A percentile compares a stretch with the other conserved stretches of the same genome.
These are phyloP conservation scores for Plemyria rubiginata DNA, from an alignment of 2,888 invertebrate genomes.

Conservation along the genomic window DNA sequence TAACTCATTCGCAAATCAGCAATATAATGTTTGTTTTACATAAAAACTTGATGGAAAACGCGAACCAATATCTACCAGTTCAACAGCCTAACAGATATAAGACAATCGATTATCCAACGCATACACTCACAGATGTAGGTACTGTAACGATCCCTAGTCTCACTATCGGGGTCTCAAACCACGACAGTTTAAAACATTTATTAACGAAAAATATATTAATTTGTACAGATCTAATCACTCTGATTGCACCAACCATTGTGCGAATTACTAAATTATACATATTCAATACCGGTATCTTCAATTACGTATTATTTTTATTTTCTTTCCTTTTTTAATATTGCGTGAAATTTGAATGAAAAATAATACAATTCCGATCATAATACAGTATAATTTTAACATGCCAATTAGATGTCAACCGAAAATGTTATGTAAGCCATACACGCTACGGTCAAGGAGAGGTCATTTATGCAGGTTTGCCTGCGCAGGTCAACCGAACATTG, in stretches of 20 bases:
- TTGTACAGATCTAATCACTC: constrained; percentile 25
- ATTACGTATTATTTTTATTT: background rate
- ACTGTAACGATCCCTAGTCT: constrained; percentile 5
- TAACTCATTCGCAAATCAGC: constrained; percentile 1
- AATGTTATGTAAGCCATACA: too few species aligned
- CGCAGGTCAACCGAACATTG: too few species aligned
- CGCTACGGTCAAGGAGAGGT: too few species aligned
- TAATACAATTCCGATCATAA: background rate
- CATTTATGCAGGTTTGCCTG: too few species aligned
- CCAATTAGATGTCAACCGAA: background rate
- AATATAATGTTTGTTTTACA: constrained; percentile 1
- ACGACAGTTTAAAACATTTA: background rate
- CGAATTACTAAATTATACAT: constrained; percentile 12
- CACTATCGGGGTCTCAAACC: constrained; percentile 2
- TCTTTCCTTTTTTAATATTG: too few species aligned
- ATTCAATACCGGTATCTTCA: constrained; percentile 8
- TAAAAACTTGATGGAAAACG: constrained; percentile 15
- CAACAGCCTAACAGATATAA: constrained; percentile 13
- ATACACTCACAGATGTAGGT: constrained; percentile 10
- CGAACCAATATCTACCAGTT: constrained; percentile 5
- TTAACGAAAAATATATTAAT: constrained; percentile 18
- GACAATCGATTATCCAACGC: constrained; percentile 11
- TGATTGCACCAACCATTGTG: constrained; percentile 29
- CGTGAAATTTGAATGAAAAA: too few species aligned
- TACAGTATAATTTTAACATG: background rate